Base-by-base conservation (phyloP, 2,797 vertebrate genomes). In the Xyrichtys novacula region DNA sequence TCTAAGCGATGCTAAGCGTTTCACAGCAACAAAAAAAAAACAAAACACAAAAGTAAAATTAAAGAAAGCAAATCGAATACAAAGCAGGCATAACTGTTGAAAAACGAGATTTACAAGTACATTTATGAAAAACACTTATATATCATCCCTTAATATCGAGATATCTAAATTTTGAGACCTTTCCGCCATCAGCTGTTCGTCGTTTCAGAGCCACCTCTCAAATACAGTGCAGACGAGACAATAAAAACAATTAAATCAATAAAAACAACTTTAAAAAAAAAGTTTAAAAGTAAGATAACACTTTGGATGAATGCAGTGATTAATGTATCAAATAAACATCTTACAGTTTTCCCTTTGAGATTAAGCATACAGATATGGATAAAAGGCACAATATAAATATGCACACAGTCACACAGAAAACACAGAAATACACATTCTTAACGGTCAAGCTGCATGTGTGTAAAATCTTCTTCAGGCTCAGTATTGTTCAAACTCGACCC, bases 331-430 rank as follows among this genome's bases (percentile, higher is more conserved):
- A 83, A 87, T 71, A 76, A 83, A 81, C 80, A 60, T 57, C 70
- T 59, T 84, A 85, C 77, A 85, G 49, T 44, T 84, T 90, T 91
- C 88, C 90, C 87, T 92, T 93, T 90, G 83, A 88, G 90, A 90
- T 87, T 83, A 91, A 83, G 79, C 78, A 81, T 72, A 90, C 61
- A 66, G 80, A 80, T 73, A 85, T 69, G 88, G 71, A 78, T 91
- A 92, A 94, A 62, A 94, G 93, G 93, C 93, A 94, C 93, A 62
- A 88, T 92, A 93, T 92, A 93, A 94, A 94, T 94, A 94, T 86
- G 71, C 89, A 92, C 84, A 84, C 81, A 76, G n/a, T n/a, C 73
- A 73, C 23, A 78, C 63, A 81, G 81, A 81, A 42, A 34, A 71
- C 64, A 85, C 61, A 78, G 20, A 81, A 87, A 60, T 81, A 90